Conservation (phyloP, 2,797 vertebrate species). For the Falco columbarius region DNA sequence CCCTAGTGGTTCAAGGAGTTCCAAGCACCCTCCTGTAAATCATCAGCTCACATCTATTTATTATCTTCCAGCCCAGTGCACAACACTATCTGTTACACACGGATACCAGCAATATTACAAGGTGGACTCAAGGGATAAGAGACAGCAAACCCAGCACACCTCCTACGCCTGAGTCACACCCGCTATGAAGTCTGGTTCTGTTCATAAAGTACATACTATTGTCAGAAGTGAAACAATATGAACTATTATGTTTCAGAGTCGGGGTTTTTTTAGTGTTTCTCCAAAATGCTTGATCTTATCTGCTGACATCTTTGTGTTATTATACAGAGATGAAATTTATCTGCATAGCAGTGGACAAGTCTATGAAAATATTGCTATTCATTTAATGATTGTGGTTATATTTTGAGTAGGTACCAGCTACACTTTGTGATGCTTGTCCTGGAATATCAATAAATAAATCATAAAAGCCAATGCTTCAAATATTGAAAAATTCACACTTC, state of each 20-base stretch:
- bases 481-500: constrained; percentile 67
- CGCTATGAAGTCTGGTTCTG: constrained; percentile 42
- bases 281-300: background rate
- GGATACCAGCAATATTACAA: constrained; percentile 78
- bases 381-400: background rate
- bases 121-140: constrained; percentile 72
- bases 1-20: constrained; percentile 76
- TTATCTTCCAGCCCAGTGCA: constrained; percentile 80
- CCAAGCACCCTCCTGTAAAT: constrained; percentile 79
- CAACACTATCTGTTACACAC: constrained; percentile 81
- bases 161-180: constrained; percentile 62
- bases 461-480: constrained; percentile 71
- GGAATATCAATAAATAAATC: constrained; percentile 72
- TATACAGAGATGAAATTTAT: background rate
- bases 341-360: background rate
- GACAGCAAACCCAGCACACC: constrained; percentile 61
- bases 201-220: background rate
- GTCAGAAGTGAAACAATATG: constrained; percentile 44
- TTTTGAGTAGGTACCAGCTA: constrained; percentile 34
- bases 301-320: background rate
- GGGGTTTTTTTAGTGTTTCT: background rate
- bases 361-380: constrained; percentile 6
- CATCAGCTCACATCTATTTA: constrained; percentile 80
- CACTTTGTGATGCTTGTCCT: constrained; percentile 35
- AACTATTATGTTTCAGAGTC: background rate